Evolutionary conservation across 2,888 invertebrate genomes (phyloP), one percentile per base, ranked within the genome.

Genomic region (Patella caerulea): DNA sequence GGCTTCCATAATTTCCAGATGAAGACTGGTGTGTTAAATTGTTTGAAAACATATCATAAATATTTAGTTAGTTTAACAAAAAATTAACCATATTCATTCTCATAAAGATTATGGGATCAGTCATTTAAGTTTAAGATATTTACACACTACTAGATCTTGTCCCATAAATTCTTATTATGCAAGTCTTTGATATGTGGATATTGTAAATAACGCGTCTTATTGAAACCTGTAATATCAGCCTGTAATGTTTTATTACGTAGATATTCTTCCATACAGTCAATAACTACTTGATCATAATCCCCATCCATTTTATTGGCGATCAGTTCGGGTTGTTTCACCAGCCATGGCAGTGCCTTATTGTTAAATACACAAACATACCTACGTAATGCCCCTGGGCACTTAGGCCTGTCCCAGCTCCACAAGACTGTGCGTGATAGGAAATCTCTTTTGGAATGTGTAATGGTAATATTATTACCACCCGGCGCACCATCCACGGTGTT

Each of bases 231-330:
- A 7, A 45, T 7, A 45, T 45, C 45, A 45, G 45, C 45, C 7
- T 45, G 45, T 9, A 45, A 45, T 19, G 75, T 19, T 24, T 19
- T 75, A 14, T 55, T 70, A 29, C 45, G 29, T 29, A 75, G 12
- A 45, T 70, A 71, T 54, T 71, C 71, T 19, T 75, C 71, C 15
- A 75, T 55, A 71, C 86, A 86, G 53, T 78, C 80, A 71, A 78
- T 83, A 9, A 86, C 82, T 2, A 80, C 83, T n/a, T 79, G 78
- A 77, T 86, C 82, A 71, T 76, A 73, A 69, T 83, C 56, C 12
- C 81, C 19, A 71, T 86, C 75, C 17, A 86, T 55, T 75, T 90
- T 90, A 79, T 91, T 91, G 15, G 88, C 91, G 77, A 91, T 86
- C 45, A 91, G 81, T 65, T 90, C 87, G 11, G 86, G 87, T 7